These are phyloP conservation scores for Choreutis nemorana DNA, from an alignment of 2,888 invertebrate species.

Conservation along the genomic window DNA sequence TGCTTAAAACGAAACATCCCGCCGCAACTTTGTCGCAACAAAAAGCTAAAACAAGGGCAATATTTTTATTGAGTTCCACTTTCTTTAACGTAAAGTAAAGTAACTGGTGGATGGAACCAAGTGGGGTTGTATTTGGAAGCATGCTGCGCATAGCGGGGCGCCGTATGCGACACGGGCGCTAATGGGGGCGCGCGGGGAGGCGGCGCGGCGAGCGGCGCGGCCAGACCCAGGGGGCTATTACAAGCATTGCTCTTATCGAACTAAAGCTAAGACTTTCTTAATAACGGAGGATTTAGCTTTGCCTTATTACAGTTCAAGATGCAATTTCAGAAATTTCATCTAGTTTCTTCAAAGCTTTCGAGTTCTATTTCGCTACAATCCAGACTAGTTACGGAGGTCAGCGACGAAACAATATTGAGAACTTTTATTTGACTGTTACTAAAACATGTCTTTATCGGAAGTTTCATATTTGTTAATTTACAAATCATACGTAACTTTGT, in stretches of 20 bases:
- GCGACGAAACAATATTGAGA: constrained; percentile 6
- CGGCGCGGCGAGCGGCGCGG: constrained; percentile 27
- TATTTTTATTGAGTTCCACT: too few relatives aligned
- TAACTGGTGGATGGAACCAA: constrained; percentile 20
- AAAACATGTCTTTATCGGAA: constrained; percentile 10
- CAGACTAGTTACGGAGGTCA: too few relatives aligned
- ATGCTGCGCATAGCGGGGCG: constrained; percentile 46
- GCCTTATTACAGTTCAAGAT: too few relatives aligned
- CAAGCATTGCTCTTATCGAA: constrained; percentile 41
- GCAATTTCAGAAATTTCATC: too few relatives aligned
- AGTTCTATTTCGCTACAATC: too few relatives aligned
- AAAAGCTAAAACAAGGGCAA: too few relatives aligned
- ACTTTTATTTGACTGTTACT: constrained; percentile 8
- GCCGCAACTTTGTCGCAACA: too few relatives aligned
- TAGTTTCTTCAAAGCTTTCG: too few relatives aligned
- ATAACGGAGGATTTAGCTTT: constrained; percentile 9
- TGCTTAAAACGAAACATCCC: too few relatives aligned
- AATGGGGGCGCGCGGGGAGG: constrained; percentile 40
- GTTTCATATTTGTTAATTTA: constrained; percentile 8
- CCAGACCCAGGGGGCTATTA: constrained; percentile 40
- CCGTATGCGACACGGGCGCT: constrained; percentile 36
- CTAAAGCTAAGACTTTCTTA: constrained; percentile 27
- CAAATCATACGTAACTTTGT: constrained; percentile 10
- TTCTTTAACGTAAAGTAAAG: too few relatives aligned
- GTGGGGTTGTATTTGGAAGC: constrained; percentile 20